A percentile compares a stretch with the other conserved stretches of the same genome.
Conservation (phyloP, 2,113 vertebrate genomes). For the Proterorhinus semilunaris region DNA sequence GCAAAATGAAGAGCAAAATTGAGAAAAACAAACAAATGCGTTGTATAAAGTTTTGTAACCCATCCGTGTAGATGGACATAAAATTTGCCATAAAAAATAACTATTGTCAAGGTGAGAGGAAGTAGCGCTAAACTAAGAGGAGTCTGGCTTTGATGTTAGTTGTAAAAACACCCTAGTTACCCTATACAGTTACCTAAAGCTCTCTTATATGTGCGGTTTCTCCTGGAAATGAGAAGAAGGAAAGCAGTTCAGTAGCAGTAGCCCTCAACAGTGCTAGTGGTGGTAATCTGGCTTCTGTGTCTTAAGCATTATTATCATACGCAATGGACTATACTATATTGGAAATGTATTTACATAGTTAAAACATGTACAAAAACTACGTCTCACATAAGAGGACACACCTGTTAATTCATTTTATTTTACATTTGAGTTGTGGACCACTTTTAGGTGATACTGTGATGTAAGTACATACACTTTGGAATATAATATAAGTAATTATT, state of each 20-base stretch:
- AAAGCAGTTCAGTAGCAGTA: not conserved
- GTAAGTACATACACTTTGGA: too few species aligned
- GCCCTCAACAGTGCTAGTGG: not conserved
- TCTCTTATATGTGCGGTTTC: not conserved
- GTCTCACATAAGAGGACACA: not conserved
- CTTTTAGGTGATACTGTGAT: too few species aligned
- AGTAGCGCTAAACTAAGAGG: conserved; percentile 33
- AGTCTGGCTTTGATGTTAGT: conserved; percentile 63
- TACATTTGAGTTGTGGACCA: not conserved
- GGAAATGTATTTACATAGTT: too few species aligned
- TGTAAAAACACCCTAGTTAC: conserved; percentile 47
- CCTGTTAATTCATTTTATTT: not conserved
- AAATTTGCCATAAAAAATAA: not conserved
- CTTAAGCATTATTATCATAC: not conserved
- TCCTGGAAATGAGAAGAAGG: not conserved
- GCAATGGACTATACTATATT: too few species aligned
- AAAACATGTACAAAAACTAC: not conserved
- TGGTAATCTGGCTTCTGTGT: not conserved
- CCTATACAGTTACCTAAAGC: conserved; percentile 9
- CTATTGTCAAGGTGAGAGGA: conserved; percentile 31
- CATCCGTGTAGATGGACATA: not conserved
- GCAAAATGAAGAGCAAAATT: not conserved
- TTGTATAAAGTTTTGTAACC: not conserved
- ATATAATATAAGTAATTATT: too few species aligned
- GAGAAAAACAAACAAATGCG: not conserved